Percentiles rank a stretch among this genome's conserved stretches.
phyloP scores from a whole-genome alignment of 2,888 invertebrate species.

The Vanessa cardui region DNA sequence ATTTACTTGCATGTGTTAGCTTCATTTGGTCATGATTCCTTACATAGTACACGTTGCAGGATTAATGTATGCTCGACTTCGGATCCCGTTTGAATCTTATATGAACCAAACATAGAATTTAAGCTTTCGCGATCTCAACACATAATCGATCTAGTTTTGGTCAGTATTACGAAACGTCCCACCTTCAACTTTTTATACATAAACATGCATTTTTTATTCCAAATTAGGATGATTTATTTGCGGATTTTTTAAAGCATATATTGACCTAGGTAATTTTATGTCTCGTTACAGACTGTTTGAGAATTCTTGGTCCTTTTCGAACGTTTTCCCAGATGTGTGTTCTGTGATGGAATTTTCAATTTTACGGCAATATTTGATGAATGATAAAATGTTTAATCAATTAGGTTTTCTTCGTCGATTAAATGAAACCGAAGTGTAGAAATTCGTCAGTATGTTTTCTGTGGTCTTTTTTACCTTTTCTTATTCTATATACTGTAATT shows the following conservation, averaged over 20 bases:
- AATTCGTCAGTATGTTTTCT: too few relatives aligned
- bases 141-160: constrained; percentile 27
- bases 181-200: constrained; percentile 27
- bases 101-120: constrained; percentile 34
- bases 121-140: constrained; percentile 33
- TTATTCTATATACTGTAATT: too few relatives aligned
- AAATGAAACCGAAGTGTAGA: too few relatives aligned
- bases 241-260: constrained; percentile 7
- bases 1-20: constrained; percentile 32
- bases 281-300: constrained; percentile 12
- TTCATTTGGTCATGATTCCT: constrained; percentile 23
- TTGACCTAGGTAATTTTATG: constrained; percentile 21
- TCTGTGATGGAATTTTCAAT: not conserved
- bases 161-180: constrained; percentile 24
- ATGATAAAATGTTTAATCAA: not conserved
- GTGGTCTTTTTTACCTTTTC: too few relatives aligned
- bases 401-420: not conserved
- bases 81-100: constrained; percentile 37
- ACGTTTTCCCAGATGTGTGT: not conserved
- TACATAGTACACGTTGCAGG: constrained; percentile 18
- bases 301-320: not conserved
- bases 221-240: not conserved
- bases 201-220: constrained; percentile 4
- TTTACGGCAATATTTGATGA: not conserved
- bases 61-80: constrained; percentile 34